phyloP scores from a whole-genome alignment of 2,113 vertebrate species.

The Maccullochella peelii region DNA sequence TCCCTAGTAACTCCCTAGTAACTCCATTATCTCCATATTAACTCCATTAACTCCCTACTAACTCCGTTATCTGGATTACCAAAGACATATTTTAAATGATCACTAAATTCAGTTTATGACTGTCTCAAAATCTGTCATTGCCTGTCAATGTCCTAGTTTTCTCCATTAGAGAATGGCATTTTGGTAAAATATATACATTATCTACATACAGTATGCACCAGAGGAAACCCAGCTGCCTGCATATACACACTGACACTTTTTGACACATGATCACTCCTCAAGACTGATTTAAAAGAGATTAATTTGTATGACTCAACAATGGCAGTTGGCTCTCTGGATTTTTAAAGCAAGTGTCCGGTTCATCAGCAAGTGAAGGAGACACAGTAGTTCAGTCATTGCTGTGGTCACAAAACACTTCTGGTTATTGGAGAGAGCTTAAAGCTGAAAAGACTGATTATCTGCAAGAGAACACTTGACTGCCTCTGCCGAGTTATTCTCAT shows the following conservation, averaged over 20 bases:
- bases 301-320: constrained; percentile 8
- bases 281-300: constrained; percentile 19
- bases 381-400: constrained; percentile 18
- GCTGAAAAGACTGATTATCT: constrained; percentile 45
- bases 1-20: neutral
- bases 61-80: neutral
- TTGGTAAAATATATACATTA: neutral
- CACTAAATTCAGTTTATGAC: neutral
- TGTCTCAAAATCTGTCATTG: neutral
- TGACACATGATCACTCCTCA: neutral
- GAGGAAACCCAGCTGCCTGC: neutral
- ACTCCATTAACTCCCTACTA: neutral
- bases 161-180: neutral
- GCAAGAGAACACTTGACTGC: constrained; percentile 41
- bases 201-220: neutral
- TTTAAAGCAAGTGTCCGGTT: neutral
- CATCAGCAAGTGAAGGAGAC: constrained; percentile 21
- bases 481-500: constrained; percentile 42
- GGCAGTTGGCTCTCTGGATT: neutral
- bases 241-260: neutral
- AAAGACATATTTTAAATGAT: neutral
- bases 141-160: neutral
- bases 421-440: constrained; percentile 29
- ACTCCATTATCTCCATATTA: neutral
- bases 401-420: constrained; percentile 39